Conservation (phyloP, 2,888 invertebrate genomes). For the Eurytoma californica region DNA sequence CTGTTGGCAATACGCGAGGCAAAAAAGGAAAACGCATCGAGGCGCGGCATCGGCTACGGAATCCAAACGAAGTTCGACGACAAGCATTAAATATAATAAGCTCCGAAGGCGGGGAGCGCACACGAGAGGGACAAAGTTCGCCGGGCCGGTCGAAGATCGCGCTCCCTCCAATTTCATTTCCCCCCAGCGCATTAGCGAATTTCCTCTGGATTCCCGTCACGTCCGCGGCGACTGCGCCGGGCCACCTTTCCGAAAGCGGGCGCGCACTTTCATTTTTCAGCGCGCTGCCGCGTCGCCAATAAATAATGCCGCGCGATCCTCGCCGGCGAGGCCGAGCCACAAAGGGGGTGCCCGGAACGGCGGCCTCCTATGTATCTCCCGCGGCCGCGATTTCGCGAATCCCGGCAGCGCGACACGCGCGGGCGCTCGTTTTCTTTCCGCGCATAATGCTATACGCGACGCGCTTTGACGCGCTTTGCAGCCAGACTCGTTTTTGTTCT, state of each 20-base stretch:
- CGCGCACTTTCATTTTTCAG: slow-evolving; percentile 39
- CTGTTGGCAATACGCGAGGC: no score
- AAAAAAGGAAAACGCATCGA: no score
- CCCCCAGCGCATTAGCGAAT: neutral
- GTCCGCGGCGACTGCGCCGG: neutral
- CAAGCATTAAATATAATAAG: no score
- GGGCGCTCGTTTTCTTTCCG: neutral
- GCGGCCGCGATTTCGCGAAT: slow-evolving; percentile 1
- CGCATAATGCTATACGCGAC: neutral
- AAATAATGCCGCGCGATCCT: slow-evolving; percentile 33
- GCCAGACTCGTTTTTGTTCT: neutral
- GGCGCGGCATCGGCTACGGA: no score
- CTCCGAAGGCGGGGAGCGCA: neutral
- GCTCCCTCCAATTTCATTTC: neutral
- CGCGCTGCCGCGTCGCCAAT: slow-evolving; percentile 22
- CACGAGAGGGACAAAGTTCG: neutral
- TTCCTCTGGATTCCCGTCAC: neutral
- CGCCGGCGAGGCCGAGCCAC: neutral
- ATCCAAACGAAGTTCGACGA: no score
- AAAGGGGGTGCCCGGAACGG: neutral
- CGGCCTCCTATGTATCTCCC: neutral
- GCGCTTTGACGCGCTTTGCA: slow-evolving; percentile 10
- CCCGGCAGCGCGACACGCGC: neutral
- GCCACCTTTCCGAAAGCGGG: slow-evolving; percentile 30
- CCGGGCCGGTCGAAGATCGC: neutral